phyloP scores from a whole-genome alignment of 2,113 vertebrate species.

The Addax nasomaculatus region DNA sequence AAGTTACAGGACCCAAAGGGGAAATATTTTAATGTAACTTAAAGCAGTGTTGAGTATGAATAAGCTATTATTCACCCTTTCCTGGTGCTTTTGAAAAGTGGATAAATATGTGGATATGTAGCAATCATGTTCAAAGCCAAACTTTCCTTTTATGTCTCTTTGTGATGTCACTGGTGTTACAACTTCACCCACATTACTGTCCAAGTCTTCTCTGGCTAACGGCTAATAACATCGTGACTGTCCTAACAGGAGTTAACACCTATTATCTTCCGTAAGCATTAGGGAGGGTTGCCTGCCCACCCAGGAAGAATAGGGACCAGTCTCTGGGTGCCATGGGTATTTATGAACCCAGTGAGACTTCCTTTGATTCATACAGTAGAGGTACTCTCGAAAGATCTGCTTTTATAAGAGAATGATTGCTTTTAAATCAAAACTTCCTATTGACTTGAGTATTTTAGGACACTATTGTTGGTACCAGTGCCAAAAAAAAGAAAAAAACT shows the following conservation, averaged over 20 bases:
- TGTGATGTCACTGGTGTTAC: not conserved
- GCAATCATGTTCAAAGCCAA: not conserved
- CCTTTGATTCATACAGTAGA: not conserved
- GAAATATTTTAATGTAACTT: not conserved
- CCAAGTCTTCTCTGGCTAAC: not conserved
- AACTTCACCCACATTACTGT: not conserved
- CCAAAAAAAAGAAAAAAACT: not conserved
- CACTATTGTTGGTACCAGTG: not conserved
- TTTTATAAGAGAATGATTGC: not conserved
- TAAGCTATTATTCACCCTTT: not conserved
- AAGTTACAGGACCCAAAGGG: not conserved
- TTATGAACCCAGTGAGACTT: not conserved
- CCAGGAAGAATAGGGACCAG: not conserved
- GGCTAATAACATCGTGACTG: not conserved
- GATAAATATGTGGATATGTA: not conserved
- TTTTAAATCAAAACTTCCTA: not conserved
- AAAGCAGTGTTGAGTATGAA: not conserved
- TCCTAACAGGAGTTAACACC: not conserved
- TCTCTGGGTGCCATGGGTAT: not conserved
- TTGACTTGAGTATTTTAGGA: not conserved
- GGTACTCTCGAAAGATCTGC: not conserved
- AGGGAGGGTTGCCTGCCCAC: not conserved
- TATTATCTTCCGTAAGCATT: not conserved
- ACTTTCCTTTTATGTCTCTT: not conserved
- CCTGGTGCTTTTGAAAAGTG: not conserved